Conservation (phyloP, 2,888 invertebrate genomes). For the Tupiocoris notatus region DNA sequence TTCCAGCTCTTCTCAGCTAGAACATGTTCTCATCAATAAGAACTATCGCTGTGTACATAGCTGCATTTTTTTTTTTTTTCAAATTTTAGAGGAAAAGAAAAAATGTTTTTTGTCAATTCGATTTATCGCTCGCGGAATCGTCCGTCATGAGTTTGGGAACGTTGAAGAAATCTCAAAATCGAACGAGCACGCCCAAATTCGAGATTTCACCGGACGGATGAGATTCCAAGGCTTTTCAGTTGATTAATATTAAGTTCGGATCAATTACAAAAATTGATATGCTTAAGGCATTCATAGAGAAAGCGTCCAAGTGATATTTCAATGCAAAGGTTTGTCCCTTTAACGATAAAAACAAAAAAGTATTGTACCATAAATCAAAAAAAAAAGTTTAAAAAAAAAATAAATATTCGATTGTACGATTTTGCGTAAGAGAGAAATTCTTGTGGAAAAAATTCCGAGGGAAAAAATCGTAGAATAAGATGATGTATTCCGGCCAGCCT, state of each 20-base stretch:
- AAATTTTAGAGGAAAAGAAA: not conserved
- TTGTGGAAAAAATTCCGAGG: not conserved
- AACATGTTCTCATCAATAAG: not conserved
- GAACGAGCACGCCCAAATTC: not conserved
- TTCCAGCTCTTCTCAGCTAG: conserved; percentile 3
- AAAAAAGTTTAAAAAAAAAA: conserved; percentile 3
- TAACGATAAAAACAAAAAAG: conserved; percentile 9
- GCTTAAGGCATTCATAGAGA: conserved; percentile 38
- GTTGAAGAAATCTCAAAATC: not conserved
- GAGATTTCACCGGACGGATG: not conserved
- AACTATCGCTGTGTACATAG: conserved; percentile 28
- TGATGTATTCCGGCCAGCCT: conserved; percentile 31
- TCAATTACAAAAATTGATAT: conserved; percentile 34
- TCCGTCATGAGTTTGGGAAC: not conserved
- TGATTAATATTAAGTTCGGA: conserved; percentile 12
- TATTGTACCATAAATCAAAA: not conserved
- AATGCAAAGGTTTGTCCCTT: conserved; percentile 37
- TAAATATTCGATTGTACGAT: not conserved
- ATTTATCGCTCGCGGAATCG: not conserved
- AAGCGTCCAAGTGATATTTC: conserved; percentile 41
- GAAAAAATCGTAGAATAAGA: conserved; percentile 18
- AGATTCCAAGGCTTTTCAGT: not conserved
- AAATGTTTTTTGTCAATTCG: not conserved
- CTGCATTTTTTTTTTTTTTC: conserved; percentile 3
- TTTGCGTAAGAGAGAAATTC: not conserved